phyloP scores from a whole-genome alignment of 2,888 invertebrate species.

The Mesorhabditis sp. region DNA sequence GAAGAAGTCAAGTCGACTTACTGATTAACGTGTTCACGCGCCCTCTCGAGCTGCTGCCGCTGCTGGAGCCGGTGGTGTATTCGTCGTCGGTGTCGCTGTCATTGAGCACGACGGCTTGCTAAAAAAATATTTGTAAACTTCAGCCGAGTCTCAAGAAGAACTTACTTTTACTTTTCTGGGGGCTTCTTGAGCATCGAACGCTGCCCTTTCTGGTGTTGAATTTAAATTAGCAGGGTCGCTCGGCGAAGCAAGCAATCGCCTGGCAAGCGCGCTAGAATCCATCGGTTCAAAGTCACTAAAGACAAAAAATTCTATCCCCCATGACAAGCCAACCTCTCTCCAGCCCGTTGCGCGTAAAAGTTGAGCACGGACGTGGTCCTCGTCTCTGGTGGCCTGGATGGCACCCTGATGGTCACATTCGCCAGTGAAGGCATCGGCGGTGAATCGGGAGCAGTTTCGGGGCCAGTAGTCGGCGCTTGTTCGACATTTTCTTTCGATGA shows the following conservation, averaged over 20 bases:
- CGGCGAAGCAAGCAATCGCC: not conserved
- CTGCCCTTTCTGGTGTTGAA: constrained; percentile 19
- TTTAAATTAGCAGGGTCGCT: not conserved
- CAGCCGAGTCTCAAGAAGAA: not conserved
- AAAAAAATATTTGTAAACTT: not conserved
- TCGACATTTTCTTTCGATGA: constrained; percentile 3
- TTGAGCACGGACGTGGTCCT: not conserved
- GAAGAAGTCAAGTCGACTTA: not conserved
- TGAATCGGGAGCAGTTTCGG: not conserved
- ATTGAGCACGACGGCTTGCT: not conserved
- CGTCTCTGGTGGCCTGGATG: not conserved
- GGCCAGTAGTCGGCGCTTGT: not conserved
- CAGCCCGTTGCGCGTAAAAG: no score
- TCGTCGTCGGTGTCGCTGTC: not conserved
- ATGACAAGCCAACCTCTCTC: no score
- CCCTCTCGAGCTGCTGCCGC: constrained; percentile 3
- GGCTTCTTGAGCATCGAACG: constrained; percentile 16
- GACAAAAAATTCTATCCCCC: no score
- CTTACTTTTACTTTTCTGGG: not conserved
- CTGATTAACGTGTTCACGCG: not conserved
- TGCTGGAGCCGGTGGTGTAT: not conserved
- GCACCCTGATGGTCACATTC: not conserved
- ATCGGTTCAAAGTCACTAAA: no score
- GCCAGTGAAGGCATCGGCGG: not conserved
- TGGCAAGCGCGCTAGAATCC: no score